phyloP scores from a whole-genome alignment of 2,797 vertebrate species.

The Aselliscus stoliczkanus region DNA sequence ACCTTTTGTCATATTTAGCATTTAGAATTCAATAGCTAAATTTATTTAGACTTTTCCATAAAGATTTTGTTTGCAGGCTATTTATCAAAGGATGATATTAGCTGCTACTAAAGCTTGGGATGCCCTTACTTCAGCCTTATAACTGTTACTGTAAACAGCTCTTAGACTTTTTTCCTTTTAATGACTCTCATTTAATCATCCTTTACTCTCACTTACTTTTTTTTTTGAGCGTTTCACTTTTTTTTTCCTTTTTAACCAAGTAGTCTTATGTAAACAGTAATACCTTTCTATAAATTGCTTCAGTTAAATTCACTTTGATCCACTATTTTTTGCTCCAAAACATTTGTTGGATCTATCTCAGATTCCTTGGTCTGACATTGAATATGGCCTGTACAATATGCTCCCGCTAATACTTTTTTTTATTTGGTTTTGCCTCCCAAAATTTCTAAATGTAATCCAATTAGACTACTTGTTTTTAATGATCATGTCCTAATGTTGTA shows the following conservation, averaged over 20 bases:
- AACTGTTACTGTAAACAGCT: background rate
- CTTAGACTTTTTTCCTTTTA: background rate
- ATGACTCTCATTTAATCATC: background rate
- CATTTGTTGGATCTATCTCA: background rate
- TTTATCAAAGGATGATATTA: background rate
- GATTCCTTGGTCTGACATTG: background rate
- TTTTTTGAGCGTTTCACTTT: background rate
- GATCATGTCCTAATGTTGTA: background rate
- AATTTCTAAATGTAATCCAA: background rate
- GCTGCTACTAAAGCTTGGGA: background rate
- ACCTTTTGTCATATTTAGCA: background rate
- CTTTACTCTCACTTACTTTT: background rate
- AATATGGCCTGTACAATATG: background rate
- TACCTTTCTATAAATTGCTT: background rate
- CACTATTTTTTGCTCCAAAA: background rate
- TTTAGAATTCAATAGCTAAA: background rate
- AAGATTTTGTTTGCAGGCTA: background rate
- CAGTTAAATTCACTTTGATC: background rate
- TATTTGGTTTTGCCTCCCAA: background rate
- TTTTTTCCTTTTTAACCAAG: background rate
- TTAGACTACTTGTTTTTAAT: background rate
- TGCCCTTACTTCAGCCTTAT: background rate
- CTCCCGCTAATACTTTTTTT: accelerated
- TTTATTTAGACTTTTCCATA: background rate
- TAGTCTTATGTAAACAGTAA: background rate